Base-by-base conservation (phyloP, 2,797 vertebrate species). In the Acanthurus leucopareius region DNA sequence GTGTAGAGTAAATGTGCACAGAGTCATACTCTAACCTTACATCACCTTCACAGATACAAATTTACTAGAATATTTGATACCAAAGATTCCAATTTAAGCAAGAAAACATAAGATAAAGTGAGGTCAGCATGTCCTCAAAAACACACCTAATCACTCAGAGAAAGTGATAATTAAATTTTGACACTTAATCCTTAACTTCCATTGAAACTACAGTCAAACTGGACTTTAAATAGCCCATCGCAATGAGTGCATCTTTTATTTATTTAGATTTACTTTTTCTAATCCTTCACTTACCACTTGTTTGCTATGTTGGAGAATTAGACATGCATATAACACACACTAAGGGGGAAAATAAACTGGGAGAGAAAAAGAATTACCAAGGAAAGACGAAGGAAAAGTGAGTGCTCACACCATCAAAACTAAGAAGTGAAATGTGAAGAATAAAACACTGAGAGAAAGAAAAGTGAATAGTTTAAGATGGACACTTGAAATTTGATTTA, bases 151-250 rank as follows among this genome's bases (percentile, higher is more conserved):
- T 57, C 48, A 22, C 1, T 19, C 57, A 32, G 2, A 51, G 1
- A 25, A n/a, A n/a, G 38, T 10, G 42, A 60, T 66, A 51, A 56
- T 64, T 56, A 44, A 32, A 25, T 20, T 69, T 56, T 56, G 22
- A 79, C 35, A 48, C 71, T 67, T 63, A 48, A 52, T 10, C 11
- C 47, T 16, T 0, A 5, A 16, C 10, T 17, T 40, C 5, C 10
- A 51, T 52, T 63, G 1, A 11, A 35, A 58, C 1, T 63, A 38
- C 7, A 62, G 13, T 7, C 28, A 42, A 80, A 59, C 8, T 44
- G 40, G 5, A 0, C 16, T 17, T 51, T 56, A 7, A 65, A 61
- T n/a, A 25, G 20, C 57, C 7, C 10, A 56, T 54, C 19, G 19
- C 8, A 14, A 10, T 9, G 52, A 4, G 68, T 15, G 20, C 44